Conservation (phyloP, 2,888 invertebrate genomes). For the Brachynemurus nebulosus region DNA sequence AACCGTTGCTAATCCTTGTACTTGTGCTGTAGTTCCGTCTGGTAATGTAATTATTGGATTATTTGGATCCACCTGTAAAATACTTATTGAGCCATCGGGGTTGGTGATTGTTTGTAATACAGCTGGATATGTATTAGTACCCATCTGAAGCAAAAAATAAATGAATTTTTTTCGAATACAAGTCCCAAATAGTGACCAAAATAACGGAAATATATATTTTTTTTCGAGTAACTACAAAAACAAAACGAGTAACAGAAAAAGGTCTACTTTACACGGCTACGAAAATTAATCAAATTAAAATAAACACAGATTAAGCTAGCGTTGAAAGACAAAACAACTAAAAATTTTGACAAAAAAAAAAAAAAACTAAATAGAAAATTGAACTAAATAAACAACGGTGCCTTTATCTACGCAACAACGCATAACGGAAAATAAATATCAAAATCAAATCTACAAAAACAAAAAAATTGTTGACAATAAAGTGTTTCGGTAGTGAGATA, state of each 20-base stretch:
- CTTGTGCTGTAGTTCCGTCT: conserved; percentile 91
- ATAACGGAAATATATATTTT: background rate
- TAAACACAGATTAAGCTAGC: conserved; percentile 10
- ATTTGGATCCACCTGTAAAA: conserved; percentile 89
- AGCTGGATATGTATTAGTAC: conserved; percentile 39
- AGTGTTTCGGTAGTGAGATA: conserved; percentile 15
- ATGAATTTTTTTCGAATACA: background rate
- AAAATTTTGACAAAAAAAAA: background rate
- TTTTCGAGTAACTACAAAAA: background rate
- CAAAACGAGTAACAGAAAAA: conserved; percentile 15
- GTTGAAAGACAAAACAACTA: conserved; percentile 3
- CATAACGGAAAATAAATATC: too few relatives aligned
- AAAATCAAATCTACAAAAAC: too few relatives aligned
- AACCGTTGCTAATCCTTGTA: conserved; percentile 61
- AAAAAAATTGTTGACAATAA: conserved; percentile 4
- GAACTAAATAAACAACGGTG: background rate
- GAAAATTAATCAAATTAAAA: conserved; percentile 12
- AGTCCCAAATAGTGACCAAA: background rate
- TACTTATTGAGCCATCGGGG: conserved; percentile 90
- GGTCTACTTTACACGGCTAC: conserved; percentile 14
- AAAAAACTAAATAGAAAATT: background rate
- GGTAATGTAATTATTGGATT: conserved; percentile 90
- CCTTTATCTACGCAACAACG: too few relatives aligned
- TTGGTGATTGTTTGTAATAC: conserved; percentile 93
- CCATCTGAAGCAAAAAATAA: conserved; percentile 5